Evolutionary conservation across 2,797 vertebrate genomes (phyloP), one percentile per base, ranked within the genome.

Genomic region (Alfaro cultratus): DNA sequence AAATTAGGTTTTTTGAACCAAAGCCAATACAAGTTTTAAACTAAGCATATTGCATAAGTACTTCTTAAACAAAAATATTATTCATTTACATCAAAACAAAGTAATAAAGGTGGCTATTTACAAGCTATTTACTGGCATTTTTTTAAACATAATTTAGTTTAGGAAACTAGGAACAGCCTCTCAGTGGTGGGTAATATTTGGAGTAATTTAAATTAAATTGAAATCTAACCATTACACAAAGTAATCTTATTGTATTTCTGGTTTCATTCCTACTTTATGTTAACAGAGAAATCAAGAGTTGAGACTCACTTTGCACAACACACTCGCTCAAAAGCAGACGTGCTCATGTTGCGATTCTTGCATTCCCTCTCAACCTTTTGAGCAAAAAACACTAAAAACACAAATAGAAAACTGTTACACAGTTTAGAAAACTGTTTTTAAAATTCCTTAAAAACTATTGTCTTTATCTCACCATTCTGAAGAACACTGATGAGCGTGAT

Each of bases 301-400:
- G 5, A 55, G 39, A 97, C 98, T 98, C 93, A 99, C 98, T 96
- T 98, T 92, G 98, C 98, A 84, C 97, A 98, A 80, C 95, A 97
- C 79, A 99, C 95, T 0, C 98, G 94, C n/a, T 98, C 97, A 8
- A 97, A 97, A 76, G 94, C 89, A 3, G 96, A 76, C 0, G 95
- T 86, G 16, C 94, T 93, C 16, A 86, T 80, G 0, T 93, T 94
- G 4, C 92, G 87, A 16, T 64, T 85, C 82, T 93, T 97, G 92
- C 97, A 96, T 89, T 97, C 97, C 34, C 95, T 96, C 80, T 99
- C 97, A 74, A 99, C 95, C 93, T 98, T 99, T 83, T 95, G 94
- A 21, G 97, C 97, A 84, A 99, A 99, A 90, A 97, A 99, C 0
- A 90, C 98, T 99, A 73, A 45, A 90, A 81, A 79, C 64, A 90